Evolutionary conservation across 2,888 invertebrate genomes (phyloP).

Genomic region (Keiferia lycopersicella): DNA sequence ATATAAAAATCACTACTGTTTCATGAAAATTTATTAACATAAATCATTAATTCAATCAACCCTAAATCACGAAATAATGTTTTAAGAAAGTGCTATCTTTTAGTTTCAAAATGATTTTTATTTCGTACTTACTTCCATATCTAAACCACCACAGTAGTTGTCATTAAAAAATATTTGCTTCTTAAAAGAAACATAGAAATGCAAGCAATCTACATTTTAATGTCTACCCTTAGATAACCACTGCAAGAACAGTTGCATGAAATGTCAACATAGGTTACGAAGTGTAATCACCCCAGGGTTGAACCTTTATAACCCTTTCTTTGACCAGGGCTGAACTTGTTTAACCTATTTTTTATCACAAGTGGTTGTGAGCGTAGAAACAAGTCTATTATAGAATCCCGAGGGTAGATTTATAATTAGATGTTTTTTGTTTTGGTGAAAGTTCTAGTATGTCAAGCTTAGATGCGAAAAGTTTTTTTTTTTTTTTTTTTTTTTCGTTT

Average conservation of each 20-base stretch:
- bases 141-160: too few relatives aligned
- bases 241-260: constrained; percentile 1
- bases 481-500: too few relatives aligned
- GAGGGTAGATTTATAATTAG: constrained; percentile 12
- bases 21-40: too few relatives aligned
- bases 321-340: neutral
- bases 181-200: neutral
- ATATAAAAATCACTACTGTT: too few relatives aligned
- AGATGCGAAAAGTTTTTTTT: neutral
- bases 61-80: too few relatives aligned
- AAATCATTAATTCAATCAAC: too few relatives aligned
- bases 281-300: constrained; percentile 11
- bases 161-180: neutral
- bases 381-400: constrained; percentile 8
- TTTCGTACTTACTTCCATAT: too few relatives aligned
- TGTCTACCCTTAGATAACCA: neutral
- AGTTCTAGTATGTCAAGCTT: constrained; percentile 3
- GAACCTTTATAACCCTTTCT: neutral
- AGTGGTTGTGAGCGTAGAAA: constrained; percentile 10
- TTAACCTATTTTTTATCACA: constrained; percentile 8
- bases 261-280: constrained; percentile 22
- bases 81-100: too few relatives aligned
- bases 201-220: neutral
- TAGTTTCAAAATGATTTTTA: too few relatives aligned
- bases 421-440: neutral